Percentiles rank a stretch among this genome's conserved stretches.
Conservation (phyloP, 2,113 vertebrate species). For the Burhinus bistriatus region DNA sequence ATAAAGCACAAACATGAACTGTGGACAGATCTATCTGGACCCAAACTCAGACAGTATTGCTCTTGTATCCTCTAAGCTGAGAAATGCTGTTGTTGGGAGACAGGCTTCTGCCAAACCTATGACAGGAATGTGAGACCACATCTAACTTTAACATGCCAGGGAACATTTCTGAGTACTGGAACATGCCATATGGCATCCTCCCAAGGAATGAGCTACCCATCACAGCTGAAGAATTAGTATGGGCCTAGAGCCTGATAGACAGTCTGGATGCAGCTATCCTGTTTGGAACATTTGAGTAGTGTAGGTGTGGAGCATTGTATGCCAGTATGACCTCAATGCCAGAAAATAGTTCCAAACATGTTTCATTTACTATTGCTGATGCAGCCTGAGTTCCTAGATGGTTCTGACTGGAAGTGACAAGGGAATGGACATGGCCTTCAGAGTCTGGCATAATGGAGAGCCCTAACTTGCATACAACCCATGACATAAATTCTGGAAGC, state of each 20-base stretch:
- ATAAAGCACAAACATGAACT: background rate
- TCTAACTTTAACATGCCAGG: background rate
- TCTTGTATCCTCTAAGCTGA: background rate
- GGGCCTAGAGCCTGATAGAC: background rate
- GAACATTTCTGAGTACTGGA: background rate
- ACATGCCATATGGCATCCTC: constrained; percentile 1
- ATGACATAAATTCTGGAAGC: background rate
- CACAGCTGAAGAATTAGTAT: background rate
- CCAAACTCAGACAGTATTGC: background rate
- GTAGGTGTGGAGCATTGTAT: background rate
- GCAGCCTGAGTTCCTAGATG: background rate
- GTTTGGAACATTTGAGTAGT: background rate
- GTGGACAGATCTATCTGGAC: background rate
- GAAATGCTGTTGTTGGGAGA: background rate
- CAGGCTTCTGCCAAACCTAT: background rate
- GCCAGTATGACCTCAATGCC: background rate
- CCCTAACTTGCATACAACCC: background rate
- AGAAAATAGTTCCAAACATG: background rate
- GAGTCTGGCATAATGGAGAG: background rate
- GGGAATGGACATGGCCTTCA: background rate
- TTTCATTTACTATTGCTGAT: background rate
- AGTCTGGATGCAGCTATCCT: background rate
- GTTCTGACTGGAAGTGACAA: background rate
- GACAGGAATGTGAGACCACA: background rate
- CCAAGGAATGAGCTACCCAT: background rate